Percentiles rank a stretch among this genome's conserved stretches.
These are phyloP conservation scores for Petrocephalus sullivani DNA, from an alignment of 2,797 vertebrate genomes.

Conservation along the genomic window DNA sequence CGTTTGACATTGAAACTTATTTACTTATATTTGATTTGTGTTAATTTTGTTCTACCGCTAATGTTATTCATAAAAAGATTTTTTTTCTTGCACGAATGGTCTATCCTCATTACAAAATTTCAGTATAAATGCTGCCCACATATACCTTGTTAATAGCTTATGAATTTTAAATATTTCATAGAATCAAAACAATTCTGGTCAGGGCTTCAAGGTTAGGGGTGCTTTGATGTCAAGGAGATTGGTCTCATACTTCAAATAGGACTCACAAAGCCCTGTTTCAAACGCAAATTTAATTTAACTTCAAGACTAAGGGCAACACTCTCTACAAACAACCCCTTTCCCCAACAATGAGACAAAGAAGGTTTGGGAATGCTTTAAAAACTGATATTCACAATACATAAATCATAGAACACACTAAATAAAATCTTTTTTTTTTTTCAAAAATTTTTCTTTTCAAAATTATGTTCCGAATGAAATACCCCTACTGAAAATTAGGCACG, in stretches of 20 bases:
- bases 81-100: not conserved
- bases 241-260: slow-evolving; percentile 11
- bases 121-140: slow-evolving; percentile 1
- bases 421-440: not conserved
- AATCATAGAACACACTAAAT: not conserved
- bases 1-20: not conserved
- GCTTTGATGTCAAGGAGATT: slow-evolving; percentile 7
- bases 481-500: not conserved
- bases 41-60: not conserved
- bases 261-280: not conserved
- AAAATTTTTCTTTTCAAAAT: not conserved
- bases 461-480: not conserved
- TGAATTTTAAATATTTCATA: slow-evolving; percentile 13
- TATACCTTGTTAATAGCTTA: slow-evolving; percentile 1
- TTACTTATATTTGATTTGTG: not conserved
- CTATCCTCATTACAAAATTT: not conserved
- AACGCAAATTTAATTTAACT: slow-evolving; percentile 7
- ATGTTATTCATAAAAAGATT: not conserved
- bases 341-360: not conserved
- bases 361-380: not conserved
- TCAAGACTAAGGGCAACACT: not conserved
- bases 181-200: not conserved
- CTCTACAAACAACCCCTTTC: not conserved
- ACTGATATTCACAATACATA: not conserved
- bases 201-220: not conserved